phyloP scores from a whole-genome alignment of 2,888 invertebrate species.

The Tenthredo amoena region DNA sequence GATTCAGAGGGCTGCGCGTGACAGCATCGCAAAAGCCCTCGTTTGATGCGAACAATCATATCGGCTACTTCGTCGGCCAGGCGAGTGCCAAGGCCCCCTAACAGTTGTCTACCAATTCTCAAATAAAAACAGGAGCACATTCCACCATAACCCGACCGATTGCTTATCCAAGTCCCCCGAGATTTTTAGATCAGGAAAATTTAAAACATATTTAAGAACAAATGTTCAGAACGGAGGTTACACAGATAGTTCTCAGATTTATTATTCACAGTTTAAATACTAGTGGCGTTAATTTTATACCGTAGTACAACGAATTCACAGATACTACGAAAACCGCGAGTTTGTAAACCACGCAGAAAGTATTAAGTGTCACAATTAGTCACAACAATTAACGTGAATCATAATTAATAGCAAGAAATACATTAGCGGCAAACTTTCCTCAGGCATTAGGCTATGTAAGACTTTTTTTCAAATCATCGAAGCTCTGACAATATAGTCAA shows the following conservation, averaged over 20 bases:
- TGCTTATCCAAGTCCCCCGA: slow-evolving; percentile 24
- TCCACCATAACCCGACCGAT: slow-evolving; percentile 64
- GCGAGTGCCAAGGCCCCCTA: slow-evolving; percentile 70
- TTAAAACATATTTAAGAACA: neutral
- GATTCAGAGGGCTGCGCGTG: slow-evolving; percentile 65
- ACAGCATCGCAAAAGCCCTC: slow-evolving; percentile 69
- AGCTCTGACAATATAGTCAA: neutral
- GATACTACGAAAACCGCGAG: neutral
- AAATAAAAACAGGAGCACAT: slow-evolving; percentile 75
- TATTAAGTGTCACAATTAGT: neutral
- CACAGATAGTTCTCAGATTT: neutral
- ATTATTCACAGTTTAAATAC: neutral
- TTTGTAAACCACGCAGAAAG: neutral
- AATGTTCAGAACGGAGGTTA: slow-evolving; percentile 10
- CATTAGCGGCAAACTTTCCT: neutral
- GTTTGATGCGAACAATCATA: slow-evolving; percentile 72
- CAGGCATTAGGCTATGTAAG: neutral
- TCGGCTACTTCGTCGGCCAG: slow-evolving; percentile 72
- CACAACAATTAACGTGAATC: neutral
- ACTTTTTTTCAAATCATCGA: neutral
- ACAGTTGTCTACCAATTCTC: slow-evolving; percentile 69
- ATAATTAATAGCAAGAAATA: neutral
- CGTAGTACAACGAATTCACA: neutral
- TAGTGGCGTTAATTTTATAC: neutral
- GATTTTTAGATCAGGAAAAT: neutral